Evolutionary conservation across 2,888 invertebrate genomes (phyloP), one percentile per base, ranked within the genome.

Genomic region (Mythimna vitellina): DNA sequence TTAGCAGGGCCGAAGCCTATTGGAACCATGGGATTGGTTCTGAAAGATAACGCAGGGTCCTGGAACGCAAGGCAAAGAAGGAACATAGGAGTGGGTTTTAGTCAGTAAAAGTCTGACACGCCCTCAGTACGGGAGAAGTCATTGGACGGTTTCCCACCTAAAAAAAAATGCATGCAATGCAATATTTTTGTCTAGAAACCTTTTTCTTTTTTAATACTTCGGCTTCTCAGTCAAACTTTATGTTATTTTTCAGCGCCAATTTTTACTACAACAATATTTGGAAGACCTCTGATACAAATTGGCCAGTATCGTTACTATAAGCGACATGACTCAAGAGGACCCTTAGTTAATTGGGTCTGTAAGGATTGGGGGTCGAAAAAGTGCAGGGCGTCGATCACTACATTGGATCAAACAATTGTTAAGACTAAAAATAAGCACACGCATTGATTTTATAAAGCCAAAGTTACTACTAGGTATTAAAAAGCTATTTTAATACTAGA

Each of bases 291-390:
- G 4, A 84, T 92, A 46, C 49, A 83, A 63, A 67, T 90, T 2
- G 89, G 89, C 3, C 53, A 75, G 1, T 81, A 92, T 65, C 80
- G 89, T 61, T 92, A 83, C 64, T 90, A 91, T 72, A 88, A 86
- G 61, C 76, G 85, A 17, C 63, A 56, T 29, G 42, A 62, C 32
- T 77, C 73, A 49, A 74, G 68, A 25, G 84, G 85, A 0, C 82
- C 82, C 0, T 80, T 82, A 9, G 72, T 75, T 3, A 65, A 81
- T 22, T 90, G 89, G 89, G 65, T 81, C 5, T 92, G 91, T 17
- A 62, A 75, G 6, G 86, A 75, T 32, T 76, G 70, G 62, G 57
- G 57, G 10, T 46, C 61, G 4, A 68, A 61, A 0, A 29, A 74
- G 0, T 92, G 92, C 63, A 85, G 84, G 29, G 90, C 86, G 5